These are phyloP conservation scores for Pseudois nayaur DNA, from an alignment of 2,113 vertebrate species.

Conservation along the genomic window DNA sequence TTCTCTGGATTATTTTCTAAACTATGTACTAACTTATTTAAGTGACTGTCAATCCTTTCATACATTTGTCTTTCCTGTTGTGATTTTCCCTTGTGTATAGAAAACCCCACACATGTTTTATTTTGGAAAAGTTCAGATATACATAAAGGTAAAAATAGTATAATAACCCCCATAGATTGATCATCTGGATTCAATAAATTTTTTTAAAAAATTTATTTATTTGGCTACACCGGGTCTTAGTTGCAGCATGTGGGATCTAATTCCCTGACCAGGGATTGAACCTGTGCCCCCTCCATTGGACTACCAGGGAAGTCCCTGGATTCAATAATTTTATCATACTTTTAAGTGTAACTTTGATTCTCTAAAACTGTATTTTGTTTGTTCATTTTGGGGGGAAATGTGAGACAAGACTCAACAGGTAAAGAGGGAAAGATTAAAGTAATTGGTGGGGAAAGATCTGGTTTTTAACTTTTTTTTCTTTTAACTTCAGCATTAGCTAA, in stretches of 20 bases:
- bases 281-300: neutral
- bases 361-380: neutral
- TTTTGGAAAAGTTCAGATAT: slow-evolving; percentile 24
- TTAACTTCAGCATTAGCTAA: slow-evolving; percentile 83
- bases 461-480: neutral
- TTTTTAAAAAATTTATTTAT: neutral
- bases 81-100: neutral
- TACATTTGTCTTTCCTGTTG: neutral
- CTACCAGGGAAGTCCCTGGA: neutral
- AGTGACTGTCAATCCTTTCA: neutral
- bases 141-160: neutral
- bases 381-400: neutral
- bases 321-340: neutral
- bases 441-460: neutral
- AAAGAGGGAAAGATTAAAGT: neutral
- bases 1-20: neutral
- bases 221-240: neutral
- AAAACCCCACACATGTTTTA: neutral
- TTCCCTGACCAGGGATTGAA: neutral
- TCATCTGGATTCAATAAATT: neutral
- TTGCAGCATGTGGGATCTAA: neutral
- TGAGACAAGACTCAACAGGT: neutral
- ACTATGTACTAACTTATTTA: neutral
- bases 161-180: neutral
- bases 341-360: neutral